These are phyloP conservation scores for Gadopsis bispinosus DNA, from an alignment of 2,797 vertebrate species.

Conservation along the genomic window DNA sequence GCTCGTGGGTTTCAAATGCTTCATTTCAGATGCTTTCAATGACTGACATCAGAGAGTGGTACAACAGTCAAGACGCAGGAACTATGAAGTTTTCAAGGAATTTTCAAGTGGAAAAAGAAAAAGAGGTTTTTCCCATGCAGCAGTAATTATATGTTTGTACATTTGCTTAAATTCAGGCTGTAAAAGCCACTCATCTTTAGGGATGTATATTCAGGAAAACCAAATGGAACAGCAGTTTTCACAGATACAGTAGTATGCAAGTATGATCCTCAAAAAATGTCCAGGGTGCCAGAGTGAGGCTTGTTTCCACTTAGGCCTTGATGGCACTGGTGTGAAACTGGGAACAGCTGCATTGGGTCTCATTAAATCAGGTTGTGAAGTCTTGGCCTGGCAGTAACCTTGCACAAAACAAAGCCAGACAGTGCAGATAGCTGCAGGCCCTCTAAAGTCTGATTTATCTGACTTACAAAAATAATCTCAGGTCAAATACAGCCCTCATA, in stretches of 20 bases:
- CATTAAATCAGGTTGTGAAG: conserved; percentile 76
- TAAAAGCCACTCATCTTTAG: conserved; percentile 9
- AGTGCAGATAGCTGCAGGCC: conserved; percentile 37
- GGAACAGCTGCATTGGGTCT: conserved; percentile 69
- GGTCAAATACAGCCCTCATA: conserved; percentile 50
- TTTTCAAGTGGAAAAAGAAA: conserved; percentile 29
- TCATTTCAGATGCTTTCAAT: conserved; percentile 45
- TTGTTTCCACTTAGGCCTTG: conserved; percentile 56
- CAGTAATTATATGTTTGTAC: conserved; percentile 54
- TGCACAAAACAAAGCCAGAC: conserved; percentile 66
- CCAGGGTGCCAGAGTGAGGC: conserved; percentile 35
- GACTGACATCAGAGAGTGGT: conserved; percentile 35
- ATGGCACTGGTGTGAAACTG: conserved; percentile 69
- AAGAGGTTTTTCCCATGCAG: conserved; percentile 42
- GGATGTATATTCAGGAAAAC: conserved; percentile 26
- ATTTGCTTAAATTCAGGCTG: conserved; percentile 31
- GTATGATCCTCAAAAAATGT: conserved; percentile 14
- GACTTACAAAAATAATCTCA: conserved; percentile 55
- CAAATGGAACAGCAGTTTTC: conserved; percentile 4
- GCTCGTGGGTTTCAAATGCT: conserved; percentile 37
- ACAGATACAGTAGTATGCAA: neutral
- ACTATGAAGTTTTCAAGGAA: conserved; percentile 1
- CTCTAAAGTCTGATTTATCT: conserved; percentile 60
- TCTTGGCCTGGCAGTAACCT: conserved; percentile 64
- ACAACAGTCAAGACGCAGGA: neutral